Evolutionary conservation across 2,888 invertebrate species (phyloP).

Genomic region (Cantharis flavilabris): DNA sequence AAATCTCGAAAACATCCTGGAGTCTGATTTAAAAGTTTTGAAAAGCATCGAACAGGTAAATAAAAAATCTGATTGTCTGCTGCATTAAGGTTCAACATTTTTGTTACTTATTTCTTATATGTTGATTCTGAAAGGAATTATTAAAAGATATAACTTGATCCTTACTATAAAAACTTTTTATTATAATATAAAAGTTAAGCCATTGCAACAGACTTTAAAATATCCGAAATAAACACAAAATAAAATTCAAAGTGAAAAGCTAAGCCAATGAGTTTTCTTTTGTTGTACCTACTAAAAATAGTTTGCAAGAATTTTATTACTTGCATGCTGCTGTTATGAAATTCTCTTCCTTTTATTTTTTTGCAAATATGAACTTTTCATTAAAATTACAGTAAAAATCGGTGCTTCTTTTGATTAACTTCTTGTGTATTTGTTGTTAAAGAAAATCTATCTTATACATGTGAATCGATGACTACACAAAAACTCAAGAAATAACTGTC

Average conservation of each 20-base stretch:
- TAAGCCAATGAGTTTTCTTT: not conserved
- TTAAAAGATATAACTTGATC: not conserved
- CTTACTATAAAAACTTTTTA: not conserved
- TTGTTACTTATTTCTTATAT: not conserved
- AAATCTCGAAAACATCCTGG: slow-evolving; percentile 64
- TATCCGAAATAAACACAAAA: not conserved
- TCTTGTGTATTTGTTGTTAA: not conserved
- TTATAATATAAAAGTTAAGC: not conserved
- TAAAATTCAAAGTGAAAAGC: not conserved
- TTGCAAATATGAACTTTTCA: not conserved
- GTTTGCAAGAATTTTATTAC: not conserved
- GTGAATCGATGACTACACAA: not conserved
- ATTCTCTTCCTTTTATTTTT: not conserved
- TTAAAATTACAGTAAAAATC: not conserved
- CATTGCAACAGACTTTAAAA: not conserved
- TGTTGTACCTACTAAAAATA: not conserved
- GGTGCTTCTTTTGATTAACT: not conserved
- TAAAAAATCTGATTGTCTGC: not conserved
- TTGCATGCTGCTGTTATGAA: not conserved
- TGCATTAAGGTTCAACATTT: not conserved
- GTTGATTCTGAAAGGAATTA: not conserved
- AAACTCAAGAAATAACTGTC: not conserved
- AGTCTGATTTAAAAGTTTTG: slow-evolving; percentile 63
- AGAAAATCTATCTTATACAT: not conserved
- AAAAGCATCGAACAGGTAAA: slow-evolving; percentile 61